phyloP scores from a whole-genome alignment of 2,113 vertebrate genomes.

The Motacilla tschutschensis region DNA sequence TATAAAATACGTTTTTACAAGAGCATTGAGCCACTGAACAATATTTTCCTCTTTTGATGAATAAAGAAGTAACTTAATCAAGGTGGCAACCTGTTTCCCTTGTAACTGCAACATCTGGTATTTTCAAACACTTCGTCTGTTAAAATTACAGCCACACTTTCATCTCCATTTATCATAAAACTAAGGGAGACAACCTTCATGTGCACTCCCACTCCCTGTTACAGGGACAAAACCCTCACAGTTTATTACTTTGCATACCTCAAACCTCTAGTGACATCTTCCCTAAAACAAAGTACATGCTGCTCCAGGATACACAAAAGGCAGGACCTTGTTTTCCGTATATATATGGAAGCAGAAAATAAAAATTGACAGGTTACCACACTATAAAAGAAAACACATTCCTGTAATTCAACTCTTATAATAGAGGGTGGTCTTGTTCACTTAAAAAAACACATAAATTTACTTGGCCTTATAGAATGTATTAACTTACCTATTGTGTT shows the following conservation, averaged over 20 bases:
- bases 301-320: background rate
- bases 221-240: background rate
- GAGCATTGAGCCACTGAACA: background rate
- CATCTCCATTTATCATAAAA: background rate
- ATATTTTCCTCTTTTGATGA: background rate
- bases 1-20: background rate
- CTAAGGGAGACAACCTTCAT: background rate
- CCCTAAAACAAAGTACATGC: background rate
- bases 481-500: background rate
- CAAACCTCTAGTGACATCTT: constrained; percentile 9
- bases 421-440: background rate
- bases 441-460: background rate
- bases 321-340: background rate
- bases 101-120: background rate
- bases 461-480: background rate
- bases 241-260: background rate
- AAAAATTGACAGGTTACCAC: background rate
- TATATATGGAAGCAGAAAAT: background rate
- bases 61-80: background rate
- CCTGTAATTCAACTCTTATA: background rate
- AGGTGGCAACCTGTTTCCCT: background rate
- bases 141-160: background rate
- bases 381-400: background rate
- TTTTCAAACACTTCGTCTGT: constrained; percentile 1
- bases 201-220: background rate